A percentile compares a stretch with the other conserved stretches of the same genome.
Conservation (phyloP, 2,797 vertebrate species). For the Lepus oiostolus region DNA sequence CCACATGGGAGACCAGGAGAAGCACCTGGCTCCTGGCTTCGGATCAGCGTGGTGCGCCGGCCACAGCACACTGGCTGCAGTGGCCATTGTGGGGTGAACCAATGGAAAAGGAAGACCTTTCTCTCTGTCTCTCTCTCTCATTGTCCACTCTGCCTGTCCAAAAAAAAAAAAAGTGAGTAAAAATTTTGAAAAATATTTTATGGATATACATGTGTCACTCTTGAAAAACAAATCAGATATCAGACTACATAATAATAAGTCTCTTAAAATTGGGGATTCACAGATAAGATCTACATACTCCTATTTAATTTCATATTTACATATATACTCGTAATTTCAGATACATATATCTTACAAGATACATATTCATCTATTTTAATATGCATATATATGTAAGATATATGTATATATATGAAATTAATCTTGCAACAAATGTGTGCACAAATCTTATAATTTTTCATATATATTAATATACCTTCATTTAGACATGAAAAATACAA, state of each 20-base stretch:
- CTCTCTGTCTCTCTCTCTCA: too few relatives aligned
- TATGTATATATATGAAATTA: background rate
- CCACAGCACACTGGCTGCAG: too few relatives aligned
- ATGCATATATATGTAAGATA: background rate
- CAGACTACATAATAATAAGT: background rate
- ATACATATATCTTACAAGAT: background rate
- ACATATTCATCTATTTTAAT: background rate
- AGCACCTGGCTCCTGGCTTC: too few relatives aligned
- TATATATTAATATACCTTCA: background rate
- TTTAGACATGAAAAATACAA: background rate
- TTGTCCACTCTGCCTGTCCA: too few relatives aligned
- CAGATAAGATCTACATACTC: background rate
- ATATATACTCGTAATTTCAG: background rate
- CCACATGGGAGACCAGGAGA: too few relatives aligned
- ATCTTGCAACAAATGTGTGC: background rate
- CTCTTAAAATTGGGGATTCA: background rate
- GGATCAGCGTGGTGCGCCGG: too few relatives aligned
- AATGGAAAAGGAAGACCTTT: too few relatives aligned
- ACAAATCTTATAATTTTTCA: background rate
- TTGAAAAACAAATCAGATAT: slow-evolving; percentile 41
- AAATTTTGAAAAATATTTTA: background rate
- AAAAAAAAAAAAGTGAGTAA: background rate
- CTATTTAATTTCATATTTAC: background rate
- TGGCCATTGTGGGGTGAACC: too few relatives aligned
- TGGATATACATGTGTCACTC: slow-evolving; percentile 4